phyloP scores from a whole-genome alignment of 2,113 vertebrate species.

The Clarias macrocephalus region DNA sequence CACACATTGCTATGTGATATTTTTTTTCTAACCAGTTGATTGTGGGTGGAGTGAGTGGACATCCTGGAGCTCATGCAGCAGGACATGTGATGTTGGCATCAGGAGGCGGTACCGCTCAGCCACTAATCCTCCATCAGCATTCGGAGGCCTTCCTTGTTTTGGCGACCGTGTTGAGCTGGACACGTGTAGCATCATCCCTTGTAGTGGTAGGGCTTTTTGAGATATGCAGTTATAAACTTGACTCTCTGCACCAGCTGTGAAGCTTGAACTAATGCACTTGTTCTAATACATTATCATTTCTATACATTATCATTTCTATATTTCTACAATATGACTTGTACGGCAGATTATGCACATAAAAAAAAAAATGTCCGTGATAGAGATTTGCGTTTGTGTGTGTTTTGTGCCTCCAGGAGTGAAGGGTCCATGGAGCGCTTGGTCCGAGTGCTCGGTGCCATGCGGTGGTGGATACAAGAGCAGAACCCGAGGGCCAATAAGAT shows the following conservation, averaged over 20 bases:
- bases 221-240: background rate
- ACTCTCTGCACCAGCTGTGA: background rate
- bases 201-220: slow-evolving; percentile 69
- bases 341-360: background rate
- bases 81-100: slow-evolving; percentile 81
- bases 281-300: background rate
- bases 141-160: slow-evolving; percentile 73
- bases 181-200: slow-evolving; percentile 81
- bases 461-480: slow-evolving; percentile 82
- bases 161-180: slow-evolving; percentile 76
- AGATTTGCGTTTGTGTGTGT: slow-evolving; percentile 21
- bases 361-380: background rate
- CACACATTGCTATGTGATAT: background rate
- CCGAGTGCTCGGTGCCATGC: slow-evolving; percentile 81
- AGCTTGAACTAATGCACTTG: background rate
- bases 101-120: slow-evolving; percentile 76
- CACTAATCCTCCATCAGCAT: slow-evolving; percentile 69
- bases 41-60: slow-evolving; percentile 88
- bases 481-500: slow-evolving; percentile 65
- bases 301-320: background rate
- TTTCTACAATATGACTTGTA: background rate
- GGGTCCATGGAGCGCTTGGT: slow-evolving; percentile 80
- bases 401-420: slow-evolving; percentile 58
- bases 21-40: slow-evolving; percentile 69
- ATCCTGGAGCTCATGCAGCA: slow-evolving; percentile 80